A percentile compares a stretch with the other conserved stretches of the same genome.
phyloP scores from a whole-genome alignment of 2,888 invertebrate species.

The Adelognathus sp. region DNA sequence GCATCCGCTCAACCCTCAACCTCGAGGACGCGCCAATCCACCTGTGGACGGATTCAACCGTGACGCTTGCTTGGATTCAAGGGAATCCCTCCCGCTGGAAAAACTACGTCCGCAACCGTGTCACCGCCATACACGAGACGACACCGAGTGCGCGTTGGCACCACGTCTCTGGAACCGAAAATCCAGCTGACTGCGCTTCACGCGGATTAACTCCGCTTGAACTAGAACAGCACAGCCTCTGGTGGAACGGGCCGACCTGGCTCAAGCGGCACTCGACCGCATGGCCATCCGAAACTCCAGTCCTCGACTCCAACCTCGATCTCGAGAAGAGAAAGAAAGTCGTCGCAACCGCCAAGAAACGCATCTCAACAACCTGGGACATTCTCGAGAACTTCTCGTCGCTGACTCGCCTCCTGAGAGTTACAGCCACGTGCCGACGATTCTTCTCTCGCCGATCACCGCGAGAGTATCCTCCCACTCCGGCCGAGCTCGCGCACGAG shows the following conservation, averaged over 20 bases:
- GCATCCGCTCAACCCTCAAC: no score
- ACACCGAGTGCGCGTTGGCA: no score
- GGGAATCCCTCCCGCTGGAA: constrained; percentile 55
- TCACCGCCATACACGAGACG: no score
- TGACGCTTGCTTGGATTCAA: constrained; percentile 51
- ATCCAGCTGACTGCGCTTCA: no score
- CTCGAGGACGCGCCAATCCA: not conserved
- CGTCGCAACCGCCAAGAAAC: not conserved
- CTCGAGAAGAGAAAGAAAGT: not conserved
- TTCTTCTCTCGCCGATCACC: not conserved
- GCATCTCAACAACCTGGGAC: not conserved
- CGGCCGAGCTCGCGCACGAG: not conserved
- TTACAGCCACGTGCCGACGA: constrained; percentile 4
- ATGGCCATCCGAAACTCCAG: no score
- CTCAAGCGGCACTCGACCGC: no score
- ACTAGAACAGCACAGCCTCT: not conserved
- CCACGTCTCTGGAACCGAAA: no score
- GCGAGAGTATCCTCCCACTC: not conserved
- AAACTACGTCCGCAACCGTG: constrained; percentile 65
- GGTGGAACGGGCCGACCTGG: not conserved
- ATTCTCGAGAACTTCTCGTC: not conserved
- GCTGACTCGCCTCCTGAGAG: not conserved
- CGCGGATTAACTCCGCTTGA: no score
- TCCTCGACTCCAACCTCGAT: not conserved
- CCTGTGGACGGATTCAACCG: constrained; percentile 52